Evolutionary conservation across 1,140 invertebrate genomes (phyloP), one percentile per base, ranked within the genome.

Genomic region (Hesperophylax magnus): DNA sequence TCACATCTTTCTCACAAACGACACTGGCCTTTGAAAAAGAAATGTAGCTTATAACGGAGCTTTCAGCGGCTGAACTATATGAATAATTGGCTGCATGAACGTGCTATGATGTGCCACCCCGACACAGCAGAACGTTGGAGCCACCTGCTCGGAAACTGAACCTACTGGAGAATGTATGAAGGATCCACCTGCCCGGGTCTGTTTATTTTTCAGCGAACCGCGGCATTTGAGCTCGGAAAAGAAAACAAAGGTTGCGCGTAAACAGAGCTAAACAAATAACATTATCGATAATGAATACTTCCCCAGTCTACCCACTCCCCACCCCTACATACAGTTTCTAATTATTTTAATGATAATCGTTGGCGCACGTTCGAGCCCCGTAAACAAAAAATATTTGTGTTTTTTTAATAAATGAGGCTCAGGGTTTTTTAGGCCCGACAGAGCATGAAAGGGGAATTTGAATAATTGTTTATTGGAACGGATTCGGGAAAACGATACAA

Each of bases 281-380:
- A 77, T 77, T 77, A 65, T 77, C 76, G 76, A 77, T 77, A 77
- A 77, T 77, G 76, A 77, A 77, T 53, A 77, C 76, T 65, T 17
- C 76, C 76, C 76, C n/a, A 14, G 72, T 27, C n/a, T 11, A 17
- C 56, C 1, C 15, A 34, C 11, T n/a, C 8, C 65, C n/a, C 8
- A 34, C n/a, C 65, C 31, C 47, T 14, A 18, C 52, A 24, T 20
- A 27, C 9, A 18, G 2, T 27, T 60, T 76, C 17, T 76, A 76
- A 76, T 76, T 76, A 76, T 76, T 76, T 60, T 76, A 47, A 76
- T 76, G 54, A 39, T 76, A 76, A 76, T 60, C 47, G 69, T 22
- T 6, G 69, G 52, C 52, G 18, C 20, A 54, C 47, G 69, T 9
- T 24, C 20, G 27, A 18, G 53, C 39, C 47, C 69, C 47, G 69